Evolutionary conservation across 2,888 invertebrate genomes (phyloP), one percentile per base, ranked within the genome.

Genomic region (Agonopterix alstromeriana): DNA sequence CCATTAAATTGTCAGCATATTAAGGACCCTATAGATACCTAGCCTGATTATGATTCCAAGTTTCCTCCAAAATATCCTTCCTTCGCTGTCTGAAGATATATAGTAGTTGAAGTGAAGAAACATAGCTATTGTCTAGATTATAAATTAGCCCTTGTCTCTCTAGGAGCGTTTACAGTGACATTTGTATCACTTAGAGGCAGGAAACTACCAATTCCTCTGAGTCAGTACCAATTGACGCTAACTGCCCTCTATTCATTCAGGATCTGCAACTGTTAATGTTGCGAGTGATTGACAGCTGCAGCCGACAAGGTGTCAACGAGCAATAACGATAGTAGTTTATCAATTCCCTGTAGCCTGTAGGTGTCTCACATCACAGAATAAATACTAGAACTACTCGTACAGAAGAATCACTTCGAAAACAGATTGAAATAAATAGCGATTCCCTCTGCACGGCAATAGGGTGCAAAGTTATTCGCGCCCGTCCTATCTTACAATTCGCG

Each of bases 121-220:
- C 63, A 57, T 59, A 63, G 61, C 64, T 58, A 57, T 65, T 65
- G 70, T 70, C 70, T 73, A 60, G 60, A 70, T 67, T 38, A 77
- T 73, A 80, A 79, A 77, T 79, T 75, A 77, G 70, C 73, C 70
- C 70, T 75, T 75, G 76, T 77, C 75, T 69, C 65, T 57, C 56
- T 63, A 60, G 63, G 58, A 67, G 66, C 73, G 73, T 77, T 42
- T 79, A 77, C 61, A 57, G 63, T 63, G 72, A 68, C 77, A 70
- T 76, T 77, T 75, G 77, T 77, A 73, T 73, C 77, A 73, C 75
- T 78, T 69, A 68, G 69, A 60, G 71, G 60, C 76, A 80, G 81
- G 82, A 83, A 77, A 76, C 78, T 69, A 70, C 65, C 77, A 77
- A 81, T 82, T 74, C 67, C 70, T 75, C 71, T 69, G 65, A 70